phyloP scores from a whole-genome alignment of 2,888 invertebrate genomes.

The Ormyrus thymus region DNA sequence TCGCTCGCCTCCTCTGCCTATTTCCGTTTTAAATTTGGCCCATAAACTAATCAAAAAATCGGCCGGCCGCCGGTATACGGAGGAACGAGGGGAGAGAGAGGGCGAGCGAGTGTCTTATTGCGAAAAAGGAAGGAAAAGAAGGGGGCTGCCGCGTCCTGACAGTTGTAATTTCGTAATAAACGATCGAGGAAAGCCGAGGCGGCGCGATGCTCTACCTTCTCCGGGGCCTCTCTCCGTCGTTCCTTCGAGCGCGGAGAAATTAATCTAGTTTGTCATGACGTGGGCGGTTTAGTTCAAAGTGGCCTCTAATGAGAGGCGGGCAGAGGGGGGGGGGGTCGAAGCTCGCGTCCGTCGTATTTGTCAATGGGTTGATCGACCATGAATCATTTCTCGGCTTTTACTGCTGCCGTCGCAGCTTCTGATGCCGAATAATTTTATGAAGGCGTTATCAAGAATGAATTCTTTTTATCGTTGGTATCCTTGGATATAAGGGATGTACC shows the following conservation, averaged over 20 bases:
- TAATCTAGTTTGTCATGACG: slow-evolving; percentile 76
- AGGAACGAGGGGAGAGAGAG: neutral
- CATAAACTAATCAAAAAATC: slow-evolving; percentile 56
- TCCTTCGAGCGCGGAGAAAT: slow-evolving; percentile 67
- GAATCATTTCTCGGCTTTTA: slow-evolving; percentile 59
- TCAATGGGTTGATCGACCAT: slow-evolving; percentile 53
- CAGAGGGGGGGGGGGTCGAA: neutral
- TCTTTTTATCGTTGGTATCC: too few species aligned
- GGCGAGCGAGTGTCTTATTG: slow-evolving; percentile 6
- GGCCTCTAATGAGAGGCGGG: slow-evolving; percentile 74
- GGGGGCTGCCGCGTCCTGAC: slow-evolving; percentile 60
- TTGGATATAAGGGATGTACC: too few species aligned
- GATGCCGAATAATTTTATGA: neutral
- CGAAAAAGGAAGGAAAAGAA: slow-evolving; percentile 23
- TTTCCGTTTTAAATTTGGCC: slow-evolving; percentile 49
- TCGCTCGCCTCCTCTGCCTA: neutral
- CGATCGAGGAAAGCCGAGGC: slow-evolving; percentile 64
- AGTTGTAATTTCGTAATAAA: slow-evolving; percentile 74
- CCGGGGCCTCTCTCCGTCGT: slow-evolving; percentile 57
- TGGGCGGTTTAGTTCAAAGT: slow-evolving; percentile 75
- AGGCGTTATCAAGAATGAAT: too few species aligned
- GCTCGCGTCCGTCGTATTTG: slow-evolving; percentile 47
- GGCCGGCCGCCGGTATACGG: slow-evolving; percentile 19
- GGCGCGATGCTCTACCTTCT: slow-evolving; percentile 14
- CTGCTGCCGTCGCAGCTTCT: neutral